These are phyloP conservation scores for Pristionchus entomophagus DNA, from an alignment of 2,888 invertebrate genomes.

Conservation along the genomic window DNA sequence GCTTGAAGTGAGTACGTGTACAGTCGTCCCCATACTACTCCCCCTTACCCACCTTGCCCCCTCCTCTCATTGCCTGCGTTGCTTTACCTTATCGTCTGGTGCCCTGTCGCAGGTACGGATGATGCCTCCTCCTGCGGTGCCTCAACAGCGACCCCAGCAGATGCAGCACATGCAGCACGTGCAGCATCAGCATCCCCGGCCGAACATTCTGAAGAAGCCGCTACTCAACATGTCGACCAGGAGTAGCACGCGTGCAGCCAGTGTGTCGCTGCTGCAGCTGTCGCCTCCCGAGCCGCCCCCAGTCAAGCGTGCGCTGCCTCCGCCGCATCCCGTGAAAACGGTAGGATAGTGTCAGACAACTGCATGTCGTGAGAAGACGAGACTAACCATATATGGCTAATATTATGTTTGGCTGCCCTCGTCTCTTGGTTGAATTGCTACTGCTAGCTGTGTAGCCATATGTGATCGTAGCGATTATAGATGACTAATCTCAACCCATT, in stretches of 20 bases:
- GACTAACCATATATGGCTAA: conserved; percentile 18
- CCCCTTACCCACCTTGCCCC: background rate
- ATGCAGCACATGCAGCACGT: background rate
- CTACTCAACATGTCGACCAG: conserved; percentile 7
- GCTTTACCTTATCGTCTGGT: background rate
- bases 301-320: background rate
- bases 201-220: background rate
- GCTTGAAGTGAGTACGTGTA: conserved; percentile 1
- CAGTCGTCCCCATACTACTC: background rate
- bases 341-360: background rate
- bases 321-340: conserved; percentile 19
- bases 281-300: background rate
- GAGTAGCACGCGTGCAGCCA: background rate
- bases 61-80: background rate
- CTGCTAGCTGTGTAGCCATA: background rate
- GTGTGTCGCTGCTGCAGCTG: background rate
- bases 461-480: background rate
- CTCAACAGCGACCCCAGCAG: background rate
- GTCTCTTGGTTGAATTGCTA: background rate
- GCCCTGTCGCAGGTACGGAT: background rate
- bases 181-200: background rate
- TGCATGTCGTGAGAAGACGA: background rate
- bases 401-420: too few relatives aligned
- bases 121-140: background rate
- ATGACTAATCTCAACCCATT: too few relatives aligned